Evolutionary conservation across 2,888 invertebrate genomes (phyloP).

Genomic region (Xestia sexstrigata): DNA sequence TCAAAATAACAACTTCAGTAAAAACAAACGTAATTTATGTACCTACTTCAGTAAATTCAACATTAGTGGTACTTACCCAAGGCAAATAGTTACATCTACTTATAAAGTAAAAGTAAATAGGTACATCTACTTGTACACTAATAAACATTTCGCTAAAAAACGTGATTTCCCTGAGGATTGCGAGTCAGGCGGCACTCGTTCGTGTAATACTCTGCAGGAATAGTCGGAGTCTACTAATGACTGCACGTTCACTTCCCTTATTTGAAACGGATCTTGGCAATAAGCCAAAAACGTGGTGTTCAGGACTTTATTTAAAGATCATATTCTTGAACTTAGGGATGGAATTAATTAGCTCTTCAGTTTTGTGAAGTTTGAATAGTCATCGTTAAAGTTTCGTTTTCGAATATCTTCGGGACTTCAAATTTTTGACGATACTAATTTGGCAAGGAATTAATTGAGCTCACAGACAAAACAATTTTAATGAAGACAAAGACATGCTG

Average conservation of each 20-base stretch:
- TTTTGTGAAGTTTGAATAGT: constrained; percentile 9
- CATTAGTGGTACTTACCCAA: not conserved
- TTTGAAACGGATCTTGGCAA: constrained; percentile 49
- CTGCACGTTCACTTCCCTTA: constrained; percentile 46
- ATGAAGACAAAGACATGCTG: not conserved
- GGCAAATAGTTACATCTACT: not conserved
- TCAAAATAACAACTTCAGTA: not conserved
- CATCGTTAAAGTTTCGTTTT: not conserved
- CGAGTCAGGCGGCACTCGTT: constrained; percentile 32
- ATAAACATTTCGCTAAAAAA: constrained; percentile 55
- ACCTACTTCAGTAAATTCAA: not conserved
- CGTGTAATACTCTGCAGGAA: constrained; percentile 23
- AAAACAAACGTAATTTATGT: not conserved
- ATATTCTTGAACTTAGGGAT: not conserved
- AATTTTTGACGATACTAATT: not conserved
- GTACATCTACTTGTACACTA: constrained; percentile 23
- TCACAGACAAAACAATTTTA: not conserved
- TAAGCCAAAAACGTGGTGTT: constrained; percentile 42
- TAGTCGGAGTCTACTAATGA: constrained; percentile 53
- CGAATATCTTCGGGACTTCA: too few species aligned
- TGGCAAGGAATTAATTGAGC: not conserved
- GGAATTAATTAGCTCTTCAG: constrained; percentile 14
- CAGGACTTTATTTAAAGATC: constrained; percentile 8
- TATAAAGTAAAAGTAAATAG: constrained; percentile 4
- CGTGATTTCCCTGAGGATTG: constrained; percentile 53